Conservation (phyloP, 2,797 vertebrate species). For the Neosilurus hyrtlii region DNA sequence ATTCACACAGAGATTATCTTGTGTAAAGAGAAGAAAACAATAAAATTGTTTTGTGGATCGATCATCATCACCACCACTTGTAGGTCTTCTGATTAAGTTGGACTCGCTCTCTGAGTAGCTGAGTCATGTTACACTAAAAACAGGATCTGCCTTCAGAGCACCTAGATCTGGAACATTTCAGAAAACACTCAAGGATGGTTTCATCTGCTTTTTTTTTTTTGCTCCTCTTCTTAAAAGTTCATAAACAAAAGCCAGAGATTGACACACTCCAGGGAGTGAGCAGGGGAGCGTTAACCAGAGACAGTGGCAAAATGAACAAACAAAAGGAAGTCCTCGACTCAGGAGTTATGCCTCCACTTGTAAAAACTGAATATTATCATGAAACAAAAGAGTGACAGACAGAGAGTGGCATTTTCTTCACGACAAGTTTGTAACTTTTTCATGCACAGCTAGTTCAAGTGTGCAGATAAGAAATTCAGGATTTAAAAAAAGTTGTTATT, state of each 20-base stretch:
- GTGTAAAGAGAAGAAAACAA: conserved; percentile 12
- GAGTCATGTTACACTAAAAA: conserved; percentile 33
- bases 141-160: conserved; percentile 21
- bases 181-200: conserved; percentile 29
- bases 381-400: background rate
- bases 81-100: conserved; percentile 18
- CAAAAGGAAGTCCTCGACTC: conserved; percentile 19
- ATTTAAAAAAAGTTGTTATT: background rate
- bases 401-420: background rate
- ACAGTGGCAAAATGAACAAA: conserved; percentile 39
- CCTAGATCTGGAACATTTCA: conserved; percentile 45
- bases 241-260: conserved; percentile 52
- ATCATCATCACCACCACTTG: conserved; percentile 14
- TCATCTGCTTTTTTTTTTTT: conserved; percentile 21
- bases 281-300: conserved; percentile 28
- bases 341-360: conserved; percentile 8
- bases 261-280: conserved; percentile 51
- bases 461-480: background rate
- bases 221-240: conserved; percentile 36
- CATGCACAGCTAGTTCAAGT: background rate
- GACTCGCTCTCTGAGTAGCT: conserved; percentile 6
- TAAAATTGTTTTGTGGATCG: too few species aligned
- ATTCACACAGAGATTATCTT: conserved; percentile 18
- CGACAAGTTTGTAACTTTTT: background rate
- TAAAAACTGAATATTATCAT: conserved; percentile 23